Base-by-base conservation (phyloP, 2,888 invertebrate genomes). In the Phyllotreta striolata region DNA sequence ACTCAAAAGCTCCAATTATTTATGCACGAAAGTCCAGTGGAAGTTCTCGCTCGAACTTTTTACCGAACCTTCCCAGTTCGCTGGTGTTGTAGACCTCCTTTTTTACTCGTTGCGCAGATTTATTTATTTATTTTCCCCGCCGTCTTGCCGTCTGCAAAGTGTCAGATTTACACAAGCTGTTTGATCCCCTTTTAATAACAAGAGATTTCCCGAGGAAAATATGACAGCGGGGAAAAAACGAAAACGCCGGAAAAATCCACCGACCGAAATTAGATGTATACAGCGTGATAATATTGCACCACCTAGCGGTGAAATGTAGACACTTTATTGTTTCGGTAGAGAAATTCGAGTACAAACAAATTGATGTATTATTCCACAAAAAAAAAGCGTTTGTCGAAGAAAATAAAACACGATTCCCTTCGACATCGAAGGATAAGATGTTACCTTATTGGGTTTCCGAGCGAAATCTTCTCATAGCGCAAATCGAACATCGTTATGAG, bases 161-260 rank as follows among this genome's bases (percentile, higher is more conserved):
- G 51, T 51, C 51, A 51, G 51, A 51, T 51, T 51, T 51, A 51
- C 10, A 51, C 47, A 47, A 47, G 13, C 47, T 47, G 47, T 47
- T 47, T 44, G 44, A 44, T 44, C 44, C 44, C 44, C 44, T 44
- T 44, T 47, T 47, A 47, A 47, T 47, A 47, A 14, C 6, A 12
- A 9, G 24, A 14, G 47, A 47, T 47, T 47, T 47, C 24, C 24
- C 13, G 24, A 47, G 47, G 34, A 14, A 47, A 47, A 47, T 47
- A 47, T 47, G 47, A 47, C 24, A 24, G 24, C 24, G 24, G 24
- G 24, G 24, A 24, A 24, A 24, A 24, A 24, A 24, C 4, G 24
- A 24, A 24, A 24, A 24, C 4, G 24, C 4, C 1, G 24, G 2
- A 24, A 24, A 24, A 24, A 24, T 24, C 4, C 24, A 24, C 24